Evolutionary conservation across 2,888 invertebrate species (phyloP).

Genomic region (Clanis bilineata): DNA sequence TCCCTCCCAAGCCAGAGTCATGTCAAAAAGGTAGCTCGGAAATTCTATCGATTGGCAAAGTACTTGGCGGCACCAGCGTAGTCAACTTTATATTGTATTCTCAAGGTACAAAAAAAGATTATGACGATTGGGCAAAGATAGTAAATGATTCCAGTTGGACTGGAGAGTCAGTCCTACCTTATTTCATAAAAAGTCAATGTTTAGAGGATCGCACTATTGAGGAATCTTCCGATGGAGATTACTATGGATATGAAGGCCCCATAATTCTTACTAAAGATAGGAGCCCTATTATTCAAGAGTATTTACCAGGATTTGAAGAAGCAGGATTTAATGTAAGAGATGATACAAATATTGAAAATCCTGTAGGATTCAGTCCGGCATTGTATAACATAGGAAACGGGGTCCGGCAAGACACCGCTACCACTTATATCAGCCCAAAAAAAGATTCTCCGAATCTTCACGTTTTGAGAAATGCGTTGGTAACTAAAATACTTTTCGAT

Average conservation of each 20-base stretch:
- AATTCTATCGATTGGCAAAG: conserved; percentile 19
- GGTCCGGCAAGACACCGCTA: conserved; percentile 22
- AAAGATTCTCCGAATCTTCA: neutral
- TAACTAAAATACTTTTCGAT: conserved; percentile 74
- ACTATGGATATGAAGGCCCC: conserved; percentile 23
- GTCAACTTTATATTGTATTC: conserved; percentile 25
- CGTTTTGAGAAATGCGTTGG: conserved; percentile 33
- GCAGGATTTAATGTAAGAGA: conserved; percentile 20
- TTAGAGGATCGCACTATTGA: conserved; percentile 20
- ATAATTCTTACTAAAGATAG: conserved; percentile 25
- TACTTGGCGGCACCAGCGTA: conserved; percentile 27
- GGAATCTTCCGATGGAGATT: conserved; percentile 17
- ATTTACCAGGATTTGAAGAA: conserved; percentile 25
- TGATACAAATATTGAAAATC: conserved; percentile 23
- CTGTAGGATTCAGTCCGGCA: conserved; percentile 21
- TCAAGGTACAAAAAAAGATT: conserved; percentile 22
- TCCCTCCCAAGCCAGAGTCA: conserved; percentile 17
- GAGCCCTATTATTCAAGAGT: conserved; percentile 3
- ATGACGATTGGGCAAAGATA: conserved; percentile 23
- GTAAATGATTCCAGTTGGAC: conserved; percentile 26
- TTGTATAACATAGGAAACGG: conserved; percentile 19
- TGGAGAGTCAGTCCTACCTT: conserved; percentile 25
- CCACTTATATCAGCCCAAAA: neutral
- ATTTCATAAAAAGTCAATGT: conserved; percentile 27
- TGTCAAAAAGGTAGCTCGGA: conserved; percentile 8